Conservation (phyloP, 1,140 invertebrate species). For the Hermetia illucens region DNA sequence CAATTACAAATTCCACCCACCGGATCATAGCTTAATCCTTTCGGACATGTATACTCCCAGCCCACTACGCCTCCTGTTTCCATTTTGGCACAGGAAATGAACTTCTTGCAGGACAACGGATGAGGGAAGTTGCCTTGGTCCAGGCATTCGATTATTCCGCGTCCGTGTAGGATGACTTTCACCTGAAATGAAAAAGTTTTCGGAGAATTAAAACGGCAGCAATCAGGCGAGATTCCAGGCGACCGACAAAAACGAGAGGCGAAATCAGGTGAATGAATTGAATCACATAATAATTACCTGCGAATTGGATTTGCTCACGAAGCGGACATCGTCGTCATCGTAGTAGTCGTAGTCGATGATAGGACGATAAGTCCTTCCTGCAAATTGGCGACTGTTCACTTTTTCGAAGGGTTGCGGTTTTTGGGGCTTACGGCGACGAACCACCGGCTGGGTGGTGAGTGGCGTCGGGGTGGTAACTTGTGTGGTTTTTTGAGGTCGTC, state of each 20-base stretch:
- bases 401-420: conserved; percentile 8
- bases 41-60: conserved; percentile 77
- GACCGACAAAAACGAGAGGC: too few species aligned
- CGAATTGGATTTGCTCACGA: conserved; percentile 34
- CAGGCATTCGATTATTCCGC: conserved; percentile 59
- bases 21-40: conserved; percentile 69
- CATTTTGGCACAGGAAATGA: conserved; percentile 73
- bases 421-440: conserved; percentile 4
- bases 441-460: neutral
- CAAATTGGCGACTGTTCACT: conserved; percentile 14
- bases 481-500: conserved; percentile 10
- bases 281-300: too few species aligned
- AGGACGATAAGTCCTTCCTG: conserved; percentile 30
- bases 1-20: conserved; percentile 82
- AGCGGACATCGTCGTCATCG: conserved; percentile 41
- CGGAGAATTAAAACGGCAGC: neutral
- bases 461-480: conserved; percentile 3
- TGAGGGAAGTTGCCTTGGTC: conserved; percentile 81
- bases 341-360: conserved; percentile 52
- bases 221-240: too few species aligned
- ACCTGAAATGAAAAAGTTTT: conserved; percentile 14
- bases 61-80: conserved; percentile 58
- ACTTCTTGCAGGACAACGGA: conserved; percentile 74
- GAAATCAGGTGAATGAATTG: too few species aligned
- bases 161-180: conserved; percentile 27